Conservation (phyloP, 2,797 vertebrate species). For the Coreius guichenoti region DNA sequence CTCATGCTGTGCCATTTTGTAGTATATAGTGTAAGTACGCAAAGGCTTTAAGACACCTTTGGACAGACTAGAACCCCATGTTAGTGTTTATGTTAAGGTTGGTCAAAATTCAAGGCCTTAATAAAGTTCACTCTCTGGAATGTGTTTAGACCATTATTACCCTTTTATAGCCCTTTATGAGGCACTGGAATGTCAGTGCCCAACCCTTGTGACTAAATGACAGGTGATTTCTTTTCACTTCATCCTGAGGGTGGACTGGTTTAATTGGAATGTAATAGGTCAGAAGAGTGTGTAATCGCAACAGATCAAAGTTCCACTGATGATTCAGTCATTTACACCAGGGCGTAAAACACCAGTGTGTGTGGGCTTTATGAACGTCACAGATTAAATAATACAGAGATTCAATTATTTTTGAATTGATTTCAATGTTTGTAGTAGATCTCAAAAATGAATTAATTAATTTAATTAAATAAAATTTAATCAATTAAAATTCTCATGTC, state of each 20-base stretch:
- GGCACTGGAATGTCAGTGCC: conserved; percentile 67
- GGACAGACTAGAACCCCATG: neutral
- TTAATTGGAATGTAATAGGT: conserved; percentile 59
- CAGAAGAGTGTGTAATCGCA: conserved; percentile 48
- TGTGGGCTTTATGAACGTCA: conserved; percentile 1
- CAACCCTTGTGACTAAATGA: conserved; percentile 53
- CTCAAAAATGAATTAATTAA: neutral
- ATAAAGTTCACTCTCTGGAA: conserved; percentile 30
- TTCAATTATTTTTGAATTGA: neutral
- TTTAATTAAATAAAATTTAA: too few relatives aligned
- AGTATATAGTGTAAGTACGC: neutral
- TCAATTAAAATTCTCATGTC: too few relatives aligned
- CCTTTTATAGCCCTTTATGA: conserved; percentile 61
- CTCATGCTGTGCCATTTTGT: too few relatives aligned
- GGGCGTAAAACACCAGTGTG: conserved; percentile 47
- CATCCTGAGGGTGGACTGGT: conserved; percentile 58
- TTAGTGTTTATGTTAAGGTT: conserved; percentile 10
- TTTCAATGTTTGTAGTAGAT: neutral
- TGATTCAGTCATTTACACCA: conserved; percentile 47
- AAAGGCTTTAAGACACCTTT: conserved; percentile 7
- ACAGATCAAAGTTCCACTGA: conserved; percentile 71
- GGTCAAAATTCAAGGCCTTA: conserved; percentile 17
- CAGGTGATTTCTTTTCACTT: conserved; percentile 51
- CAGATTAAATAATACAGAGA: neutral
- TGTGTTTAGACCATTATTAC: conserved; percentile 49